A percentile compares a stretch with the other conserved stretches of the same genome.
These are phyloP conservation scores for Solea solea DNA, from an alignment of 2,113 vertebrate species.

Conservation along the genomic window DNA sequence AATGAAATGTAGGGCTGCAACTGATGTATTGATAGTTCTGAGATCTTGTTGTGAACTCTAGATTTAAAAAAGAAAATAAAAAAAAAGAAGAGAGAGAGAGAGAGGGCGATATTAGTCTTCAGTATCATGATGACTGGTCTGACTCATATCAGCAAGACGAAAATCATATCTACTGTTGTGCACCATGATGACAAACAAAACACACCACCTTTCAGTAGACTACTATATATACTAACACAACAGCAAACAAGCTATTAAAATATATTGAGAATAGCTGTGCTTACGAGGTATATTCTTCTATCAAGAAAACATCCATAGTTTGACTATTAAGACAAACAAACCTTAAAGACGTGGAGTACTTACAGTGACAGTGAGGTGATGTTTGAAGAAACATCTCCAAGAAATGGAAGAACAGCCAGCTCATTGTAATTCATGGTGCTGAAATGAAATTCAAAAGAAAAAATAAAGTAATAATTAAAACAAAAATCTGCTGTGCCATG, in stretches of 20 bases:
- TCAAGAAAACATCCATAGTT: no score
- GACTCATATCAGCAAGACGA: neutral
- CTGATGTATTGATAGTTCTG: slow-evolving; percentile 72
- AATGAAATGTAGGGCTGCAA: slow-evolving; percentile 73
- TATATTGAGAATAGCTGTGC: no score
- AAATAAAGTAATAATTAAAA: neutral
- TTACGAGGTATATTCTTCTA: no score
- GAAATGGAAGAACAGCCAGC: slow-evolving; percentile 87
- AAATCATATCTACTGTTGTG: neutral
- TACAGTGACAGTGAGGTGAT: slow-evolving; percentile 93
- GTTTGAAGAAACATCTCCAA: slow-evolving; percentile 90
- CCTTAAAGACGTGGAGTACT: slow-evolving; percentile 73
- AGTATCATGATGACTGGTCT: neutral
- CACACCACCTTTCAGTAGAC: no score
- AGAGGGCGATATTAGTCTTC: neutral
- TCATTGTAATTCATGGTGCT: slow-evolving; percentile 98
- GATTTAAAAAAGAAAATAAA: slow-evolving; percentile 14
- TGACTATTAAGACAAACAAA: neutral
- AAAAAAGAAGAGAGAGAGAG: slow-evolving; percentile 2
- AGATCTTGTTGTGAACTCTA: slow-evolving; percentile 79
- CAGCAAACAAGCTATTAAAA: no score
- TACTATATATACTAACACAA: no score
- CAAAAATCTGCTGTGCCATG: neutral
- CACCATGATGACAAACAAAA: no score
- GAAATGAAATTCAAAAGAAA: slow-evolving; percentile 35